Evolutionary conservation across 2,113 vertebrate genomes (phyloP).

Genomic region (Chlorocebus sabaeus): DNA sequence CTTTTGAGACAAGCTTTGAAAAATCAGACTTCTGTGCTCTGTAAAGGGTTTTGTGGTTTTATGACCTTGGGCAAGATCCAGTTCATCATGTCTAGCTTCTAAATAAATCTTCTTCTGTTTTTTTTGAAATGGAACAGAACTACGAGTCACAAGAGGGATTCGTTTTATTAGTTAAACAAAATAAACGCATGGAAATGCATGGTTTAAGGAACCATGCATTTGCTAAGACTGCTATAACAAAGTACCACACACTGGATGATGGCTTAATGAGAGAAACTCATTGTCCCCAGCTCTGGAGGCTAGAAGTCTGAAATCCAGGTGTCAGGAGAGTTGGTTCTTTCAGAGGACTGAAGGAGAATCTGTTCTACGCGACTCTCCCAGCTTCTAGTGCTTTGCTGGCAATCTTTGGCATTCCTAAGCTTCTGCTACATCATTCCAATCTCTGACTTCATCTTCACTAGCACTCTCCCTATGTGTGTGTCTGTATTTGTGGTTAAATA

Average conservation of each 20-base stretch:
- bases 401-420: not conserved
- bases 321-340: not conserved
- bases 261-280: not conserved
- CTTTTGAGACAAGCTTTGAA: not conserved
- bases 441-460: not conserved
- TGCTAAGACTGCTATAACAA: not conserved
- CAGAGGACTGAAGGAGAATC: not conserved
- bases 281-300: not conserved
- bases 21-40: not conserved
- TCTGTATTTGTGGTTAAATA: not conserved
- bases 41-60: not conserved
- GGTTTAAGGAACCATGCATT: not conserved
- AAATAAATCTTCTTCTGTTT: not conserved
- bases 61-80: not conserved
- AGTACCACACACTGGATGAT: not conserved
- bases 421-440: not conserved
- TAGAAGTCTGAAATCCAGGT: not conserved
- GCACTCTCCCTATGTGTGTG: not conserved
- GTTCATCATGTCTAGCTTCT: not conserved
- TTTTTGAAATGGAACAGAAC: not conserved
- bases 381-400: not conserved
- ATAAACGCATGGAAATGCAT: too few relatives aligned
- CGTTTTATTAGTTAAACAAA: not conserved
- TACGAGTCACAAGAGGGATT: not conserved
- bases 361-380: not conserved